Evolutionary conservation across 2,113 vertebrate species (phyloP).

Genomic region (Brachionichthys hirsutus): DNA sequence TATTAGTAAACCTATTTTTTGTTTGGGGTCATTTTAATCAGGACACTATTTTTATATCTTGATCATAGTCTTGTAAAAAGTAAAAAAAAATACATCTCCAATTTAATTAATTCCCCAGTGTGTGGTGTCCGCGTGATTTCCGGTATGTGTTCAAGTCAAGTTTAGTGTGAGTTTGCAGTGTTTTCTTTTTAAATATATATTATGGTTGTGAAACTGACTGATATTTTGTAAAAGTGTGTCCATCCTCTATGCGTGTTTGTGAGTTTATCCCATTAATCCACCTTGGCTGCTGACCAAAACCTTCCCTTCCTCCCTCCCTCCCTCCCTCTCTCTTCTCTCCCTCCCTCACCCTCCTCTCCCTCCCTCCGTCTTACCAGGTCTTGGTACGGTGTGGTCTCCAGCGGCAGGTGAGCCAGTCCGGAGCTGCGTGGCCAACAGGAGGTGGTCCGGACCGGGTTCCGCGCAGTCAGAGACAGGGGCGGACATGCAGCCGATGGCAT

Average conservation of each 20-base stretch:
- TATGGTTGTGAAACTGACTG: background rate
- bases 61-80: too few relatives aligned
- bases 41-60: too few relatives aligned
- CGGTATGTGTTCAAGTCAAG: too few relatives aligned
- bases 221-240: conserved; percentile 1
- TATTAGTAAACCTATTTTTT: too few relatives aligned
- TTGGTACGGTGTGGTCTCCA: conserved; percentile 55
- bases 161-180: too few relatives aligned
- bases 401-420: conserved; percentile 40
- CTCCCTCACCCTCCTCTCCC: conserved; percentile 17
- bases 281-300: conserved; percentile 62
- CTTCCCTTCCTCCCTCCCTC: conserved; percentile 15
- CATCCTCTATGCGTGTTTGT: conserved; percentile 6
- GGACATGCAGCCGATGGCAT: conserved; percentile 60
- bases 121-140: too few relatives aligned
- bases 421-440: conserved; percentile 37
- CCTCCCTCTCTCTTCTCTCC: background rate
- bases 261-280: conserved; percentile 47
- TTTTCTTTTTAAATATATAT: too few relatives aligned
- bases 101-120: too few relatives aligned
- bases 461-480: conserved; percentile 47
- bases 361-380: conserved; percentile 67
- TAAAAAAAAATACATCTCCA: too few relatives aligned
- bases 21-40: too few relatives aligned
- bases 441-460: conserved; percentile 49